These are phyloP conservation scores for Atopsyche davidsoni DNA, from an alignment of 1,140 invertebrate genomes.

Conservation along the genomic window DNA sequence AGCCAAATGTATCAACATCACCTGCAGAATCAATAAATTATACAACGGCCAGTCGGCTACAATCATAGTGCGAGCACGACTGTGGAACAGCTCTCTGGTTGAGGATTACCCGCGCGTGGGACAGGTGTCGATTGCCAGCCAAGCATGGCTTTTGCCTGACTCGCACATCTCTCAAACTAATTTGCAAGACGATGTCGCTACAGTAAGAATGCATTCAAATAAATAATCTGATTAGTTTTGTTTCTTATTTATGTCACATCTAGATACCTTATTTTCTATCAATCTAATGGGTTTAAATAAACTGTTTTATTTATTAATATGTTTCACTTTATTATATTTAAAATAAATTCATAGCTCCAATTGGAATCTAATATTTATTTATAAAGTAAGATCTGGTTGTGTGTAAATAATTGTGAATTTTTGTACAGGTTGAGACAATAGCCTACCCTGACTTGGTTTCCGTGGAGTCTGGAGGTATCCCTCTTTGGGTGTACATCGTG, in stretches of 20 bases:
- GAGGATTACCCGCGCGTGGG: slow-evolving; percentile 83
- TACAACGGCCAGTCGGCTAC: slow-evolving; percentile 65
- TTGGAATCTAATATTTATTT: too few species aligned
- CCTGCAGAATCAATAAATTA: slow-evolving; percentile 72
- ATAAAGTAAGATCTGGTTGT: too few species aligned
- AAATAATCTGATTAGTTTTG: too few species aligned
- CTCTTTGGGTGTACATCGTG: slow-evolving; percentile 78
- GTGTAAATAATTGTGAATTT: too few species aligned
- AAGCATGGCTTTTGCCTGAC: slow-evolving; percentile 66
- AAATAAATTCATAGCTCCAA: too few species aligned
- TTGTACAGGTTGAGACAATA: slow-evolving; percentile 67
- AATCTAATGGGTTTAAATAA: too few species aligned
- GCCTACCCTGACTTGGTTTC: slow-evolving; percentile 72
- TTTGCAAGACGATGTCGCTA: slow-evolving; percentile 55
- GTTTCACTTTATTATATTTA: too few species aligned
- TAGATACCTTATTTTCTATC: too few species aligned
- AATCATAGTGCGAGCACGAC: slow-evolving; percentile 70
- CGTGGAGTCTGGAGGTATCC: slow-evolving; percentile 62
- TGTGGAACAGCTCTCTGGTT: slow-evolving; percentile 88
- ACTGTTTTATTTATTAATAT: slow-evolving; percentile 12
- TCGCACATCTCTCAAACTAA: slow-evolving; percentile 65
- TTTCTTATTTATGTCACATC: too few species aligned
- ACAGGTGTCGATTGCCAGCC: slow-evolving; percentile 72
- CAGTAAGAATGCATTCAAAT: slow-evolving; percentile 45
- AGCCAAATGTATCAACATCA: slow-evolving; percentile 81